These are phyloP conservation scores for Acromyrmex heyeri DNA, from an alignment of 1,140 invertebrate species.

Conservation along the genomic window DNA sequence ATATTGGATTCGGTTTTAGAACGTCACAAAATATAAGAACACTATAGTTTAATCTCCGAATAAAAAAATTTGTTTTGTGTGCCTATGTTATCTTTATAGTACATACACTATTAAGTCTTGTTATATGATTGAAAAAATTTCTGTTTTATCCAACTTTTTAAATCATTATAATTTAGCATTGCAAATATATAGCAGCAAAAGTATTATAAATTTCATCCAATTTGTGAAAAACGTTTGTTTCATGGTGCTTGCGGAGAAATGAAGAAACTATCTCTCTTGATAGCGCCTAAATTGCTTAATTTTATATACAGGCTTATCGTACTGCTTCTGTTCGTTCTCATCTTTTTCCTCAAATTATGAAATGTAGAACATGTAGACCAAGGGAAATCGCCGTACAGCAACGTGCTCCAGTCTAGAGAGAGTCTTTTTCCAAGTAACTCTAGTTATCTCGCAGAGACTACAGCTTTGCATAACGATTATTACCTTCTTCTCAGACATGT, in stretches of 20 bases:
- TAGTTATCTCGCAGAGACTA: constrained; percentile 76
- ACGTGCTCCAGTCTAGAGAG: constrained; percentile 49
- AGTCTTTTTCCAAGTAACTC: constrained; percentile 62
- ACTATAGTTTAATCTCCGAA: no score
- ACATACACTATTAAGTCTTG: no score
- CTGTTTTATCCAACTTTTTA: no score
- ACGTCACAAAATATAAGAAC: no score
- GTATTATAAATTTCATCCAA: constrained; percentile 63
- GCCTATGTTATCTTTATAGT: no score
- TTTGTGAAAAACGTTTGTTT: constrained; percentile 51
- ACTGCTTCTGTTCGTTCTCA: constrained; percentile 38
- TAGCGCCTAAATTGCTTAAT: constrained; percentile 66
- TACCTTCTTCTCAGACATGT: constrained; percentile 71
- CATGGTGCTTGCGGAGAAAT: constrained; percentile 68
- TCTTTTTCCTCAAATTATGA: constrained; percentile 68
- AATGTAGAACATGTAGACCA: constrained; percentile 65
- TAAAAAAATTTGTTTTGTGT: no score
- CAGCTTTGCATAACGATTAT: constrained; percentile 81
- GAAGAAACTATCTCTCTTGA: constrained; percentile 69
- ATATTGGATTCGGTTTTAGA: no score
- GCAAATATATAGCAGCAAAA: constrained; percentile 6
- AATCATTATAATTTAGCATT: background rate
- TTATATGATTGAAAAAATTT: no score
- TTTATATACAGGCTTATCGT: constrained; percentile 67
- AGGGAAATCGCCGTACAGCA: constrained; percentile 38